Evolutionary conservation across 2,888 invertebrate genomes (phyloP).

Genomic region (Mamestra brassicae): DNA sequence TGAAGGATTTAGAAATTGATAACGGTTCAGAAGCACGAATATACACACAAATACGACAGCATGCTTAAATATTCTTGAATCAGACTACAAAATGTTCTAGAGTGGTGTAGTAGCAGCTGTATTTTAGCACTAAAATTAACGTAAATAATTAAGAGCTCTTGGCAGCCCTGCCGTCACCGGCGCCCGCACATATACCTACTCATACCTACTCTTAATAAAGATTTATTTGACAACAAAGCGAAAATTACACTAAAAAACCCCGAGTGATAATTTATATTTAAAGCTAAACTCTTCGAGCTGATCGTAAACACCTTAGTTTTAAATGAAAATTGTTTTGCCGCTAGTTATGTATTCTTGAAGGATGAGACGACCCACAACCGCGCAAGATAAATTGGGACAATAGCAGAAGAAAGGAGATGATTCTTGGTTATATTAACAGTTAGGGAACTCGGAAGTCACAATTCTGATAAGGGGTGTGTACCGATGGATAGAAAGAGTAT

Average conservation of each 20-base stretch:
- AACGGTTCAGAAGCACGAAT: too few relatives aligned
- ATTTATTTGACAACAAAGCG: constrained; percentile 63
- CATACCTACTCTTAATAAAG: constrained; percentile 56
- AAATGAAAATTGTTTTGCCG: constrained; percentile 21
- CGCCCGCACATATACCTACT: constrained; percentile 42
- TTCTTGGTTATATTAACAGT: too few relatives aligned
- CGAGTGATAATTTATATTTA: constrained; percentile 53
- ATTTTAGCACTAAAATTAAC: constrained; percentile 13
- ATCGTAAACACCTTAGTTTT: constrained; percentile 38
- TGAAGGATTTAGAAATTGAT: too few relatives aligned
- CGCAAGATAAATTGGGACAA: too few relatives aligned
- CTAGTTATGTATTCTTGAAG: neutral
- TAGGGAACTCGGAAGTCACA: too few relatives aligned
- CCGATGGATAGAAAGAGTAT: too few relatives aligned
- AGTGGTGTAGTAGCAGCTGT: neutral
- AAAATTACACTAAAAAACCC: constrained; percentile 50
- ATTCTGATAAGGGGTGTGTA: too few relatives aligned
- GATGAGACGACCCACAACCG: too few relatives aligned
- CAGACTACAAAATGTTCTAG: neutral
- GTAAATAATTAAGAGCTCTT: constrained; percentile 35
- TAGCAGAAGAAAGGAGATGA: too few relatives aligned
- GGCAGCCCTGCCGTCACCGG: constrained; percentile 45
- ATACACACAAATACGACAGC: neutral
- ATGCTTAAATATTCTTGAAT: neutral
- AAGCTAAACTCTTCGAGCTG: constrained; percentile 42